Evolutionary conservation across 2,888 invertebrate species (phyloP).

Genomic region (Zaprionus obscuricornis): DNA sequence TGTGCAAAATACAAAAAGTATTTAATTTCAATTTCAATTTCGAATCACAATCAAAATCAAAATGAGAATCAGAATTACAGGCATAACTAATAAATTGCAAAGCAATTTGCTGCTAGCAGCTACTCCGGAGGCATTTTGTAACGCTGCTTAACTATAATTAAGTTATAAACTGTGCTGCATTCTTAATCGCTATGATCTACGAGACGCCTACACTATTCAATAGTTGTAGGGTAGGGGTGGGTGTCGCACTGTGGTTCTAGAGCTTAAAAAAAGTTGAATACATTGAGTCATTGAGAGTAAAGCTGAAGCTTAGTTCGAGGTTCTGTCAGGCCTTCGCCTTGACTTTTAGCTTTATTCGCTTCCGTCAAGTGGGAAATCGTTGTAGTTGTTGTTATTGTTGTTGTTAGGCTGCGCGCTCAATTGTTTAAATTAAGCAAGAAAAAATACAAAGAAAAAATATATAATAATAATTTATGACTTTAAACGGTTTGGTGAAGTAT

Average conservation of each 20-base stretch:
- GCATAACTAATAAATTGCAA: conserved; percentile 50
- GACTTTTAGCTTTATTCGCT: conserved; percentile 39
- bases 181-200: conserved; percentile 60
- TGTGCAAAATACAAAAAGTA: conserved; percentile 37
- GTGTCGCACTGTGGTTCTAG: no score
- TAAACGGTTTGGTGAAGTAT: not conserved
- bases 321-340: conserved; percentile 43
- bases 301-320: no score
- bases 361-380: conserved; percentile 42
- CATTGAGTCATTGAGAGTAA: conserved; percentile 7
- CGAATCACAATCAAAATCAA: not conserved
- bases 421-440: conserved; percentile 43
- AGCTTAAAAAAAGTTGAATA: not conserved
- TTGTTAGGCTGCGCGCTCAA: conserved; percentile 49
- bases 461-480: conserved; percentile 37
- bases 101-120: conserved; percentile 59
- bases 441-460: conserved; percentile 8
- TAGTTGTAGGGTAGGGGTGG: not conserved
- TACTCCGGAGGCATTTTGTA: conserved; percentile 47
- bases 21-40: conserved; percentile 28
- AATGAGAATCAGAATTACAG: conserved; percentile 19
- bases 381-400: no score
- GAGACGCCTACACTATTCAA: conserved; percentile 55
- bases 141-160: conserved; percentile 70
- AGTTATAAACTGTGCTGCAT: conserved; percentile 68